These are phyloP conservation scores for Platyrinchus mystaceus DNA, from an alignment of 2,797 vertebrate species.

Conservation along the genomic window DNA sequence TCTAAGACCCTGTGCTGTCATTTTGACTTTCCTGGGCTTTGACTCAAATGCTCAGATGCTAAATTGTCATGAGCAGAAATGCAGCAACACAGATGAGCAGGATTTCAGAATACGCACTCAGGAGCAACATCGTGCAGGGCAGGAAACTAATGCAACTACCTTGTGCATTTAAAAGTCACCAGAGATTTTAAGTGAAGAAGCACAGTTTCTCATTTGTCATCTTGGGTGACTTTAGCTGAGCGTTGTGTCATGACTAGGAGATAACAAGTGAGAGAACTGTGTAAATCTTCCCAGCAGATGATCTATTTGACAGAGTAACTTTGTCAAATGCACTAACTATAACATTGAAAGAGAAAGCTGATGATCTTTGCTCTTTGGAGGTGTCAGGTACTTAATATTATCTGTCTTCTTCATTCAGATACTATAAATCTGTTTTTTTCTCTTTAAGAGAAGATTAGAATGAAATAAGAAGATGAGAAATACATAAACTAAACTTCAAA, in stretches of 20 bases:
- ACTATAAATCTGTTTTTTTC: not conserved
- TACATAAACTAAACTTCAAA: slow-evolving; percentile 1
- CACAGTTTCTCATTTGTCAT: not conserved
- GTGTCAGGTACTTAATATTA: not conserved
- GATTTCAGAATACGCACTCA: not conserved
- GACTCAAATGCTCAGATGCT: not conserved
- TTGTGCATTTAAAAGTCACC: not conserved
- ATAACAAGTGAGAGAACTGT: not conserved
- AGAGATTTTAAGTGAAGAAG: not conserved
- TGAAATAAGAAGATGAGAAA: not conserved
- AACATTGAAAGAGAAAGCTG: not conserved
- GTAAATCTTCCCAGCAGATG: not conserved
- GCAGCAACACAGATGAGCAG: not conserved
- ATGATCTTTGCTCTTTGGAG: not conserved
- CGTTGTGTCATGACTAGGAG: not conserved
- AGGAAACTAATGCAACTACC: not conserved
- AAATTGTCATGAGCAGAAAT: not conserved
- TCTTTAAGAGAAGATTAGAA: not conserved
- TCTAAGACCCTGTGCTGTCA: not conserved
- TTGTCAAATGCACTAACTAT: not conserved
- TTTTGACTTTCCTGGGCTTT: not conserved
- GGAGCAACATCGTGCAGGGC: not conserved
- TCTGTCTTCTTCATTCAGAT: not conserved
- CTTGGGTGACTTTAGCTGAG: not conserved
- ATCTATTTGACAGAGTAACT: not conserved